These are phyloP conservation scores for Leiothrix lutea DNA, from an alignment of 2,113 vertebrate species.

Conservation along the genomic window DNA sequence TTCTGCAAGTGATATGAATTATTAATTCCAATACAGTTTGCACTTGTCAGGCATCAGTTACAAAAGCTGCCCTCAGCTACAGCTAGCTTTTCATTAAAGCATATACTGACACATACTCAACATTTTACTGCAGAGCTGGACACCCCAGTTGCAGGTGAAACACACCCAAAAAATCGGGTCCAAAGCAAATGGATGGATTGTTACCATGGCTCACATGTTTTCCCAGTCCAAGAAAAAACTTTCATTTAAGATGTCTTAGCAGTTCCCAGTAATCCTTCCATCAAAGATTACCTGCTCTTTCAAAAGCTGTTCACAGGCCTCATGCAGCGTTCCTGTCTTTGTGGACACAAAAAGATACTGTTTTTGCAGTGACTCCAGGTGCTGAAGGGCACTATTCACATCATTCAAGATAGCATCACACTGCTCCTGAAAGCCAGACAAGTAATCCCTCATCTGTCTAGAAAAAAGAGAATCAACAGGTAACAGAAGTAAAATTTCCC, in stretches of 20 bases:
- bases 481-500: slow-evolving; percentile 51
- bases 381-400: slow-evolving; percentile 88
- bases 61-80: not conserved
- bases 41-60: not conserved
- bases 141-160: not conserved
- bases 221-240: not conserved
- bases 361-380: slow-evolving; percentile 92
- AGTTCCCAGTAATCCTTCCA: not conserved
- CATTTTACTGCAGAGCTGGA: not conserved
- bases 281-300: slow-evolving; percentile 88
- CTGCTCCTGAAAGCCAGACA: slow-evolving; percentile 93
- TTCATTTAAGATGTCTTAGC: not conserved
- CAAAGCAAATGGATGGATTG: not conserved
- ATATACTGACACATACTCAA: not conserved
- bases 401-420: slow-evolving; percentile 92
- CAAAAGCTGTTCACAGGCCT: slow-evolving; percentile 95
- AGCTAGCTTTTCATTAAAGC: not conserved
- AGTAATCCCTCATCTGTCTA: slow-evolving; percentile 90
- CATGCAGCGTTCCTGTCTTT: slow-evolving; percentile 93
- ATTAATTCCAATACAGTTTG: not conserved
- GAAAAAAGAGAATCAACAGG: slow-evolving; percentile 65
- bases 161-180: not conserved
- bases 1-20: not conserved
- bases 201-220: not conserved
- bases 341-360: slow-evolving; percentile 98